These are phyloP conservation scores for Adelosebastes latens DNA, from an alignment of 2,797 vertebrate genomes.

Conservation along the genomic window DNA sequence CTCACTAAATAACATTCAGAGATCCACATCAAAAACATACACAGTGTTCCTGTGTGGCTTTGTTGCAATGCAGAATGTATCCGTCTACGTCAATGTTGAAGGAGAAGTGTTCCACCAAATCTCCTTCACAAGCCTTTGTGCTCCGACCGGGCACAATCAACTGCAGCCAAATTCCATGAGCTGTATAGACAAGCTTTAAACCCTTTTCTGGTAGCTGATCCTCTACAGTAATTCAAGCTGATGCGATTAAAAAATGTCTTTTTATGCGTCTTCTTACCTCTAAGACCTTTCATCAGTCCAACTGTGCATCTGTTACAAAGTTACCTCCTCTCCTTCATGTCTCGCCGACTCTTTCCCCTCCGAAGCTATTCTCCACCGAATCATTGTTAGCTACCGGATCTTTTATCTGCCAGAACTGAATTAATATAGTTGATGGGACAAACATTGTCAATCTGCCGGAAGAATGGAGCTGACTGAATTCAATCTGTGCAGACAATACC, in stretches of 20 bases:
- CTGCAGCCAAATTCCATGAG: slow-evolving; percentile 60
- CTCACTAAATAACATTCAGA: neutral
- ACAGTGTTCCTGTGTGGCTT: slow-evolving; percentile 10
- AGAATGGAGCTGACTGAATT: slow-evolving; percentile 84
- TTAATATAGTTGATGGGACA: slow-evolving; percentile 84
- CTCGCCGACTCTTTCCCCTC: slow-evolving; percentile 33
- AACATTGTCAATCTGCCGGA: slow-evolving; percentile 84
- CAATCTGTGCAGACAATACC: slow-evolving; percentile 83
- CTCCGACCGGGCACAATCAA: slow-evolving; percentile 44
- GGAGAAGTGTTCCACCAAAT: slow-evolving; percentile 40
- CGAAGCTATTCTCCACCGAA: slow-evolving; percentile 69
- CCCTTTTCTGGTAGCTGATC: slow-evolving; percentile 60
- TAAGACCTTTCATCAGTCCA: slow-evolving; percentile 72
- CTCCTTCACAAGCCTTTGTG: slow-evolving; percentile 46
- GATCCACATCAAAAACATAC: slow-evolving; percentile 3
- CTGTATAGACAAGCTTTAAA: slow-evolving; percentile 54
- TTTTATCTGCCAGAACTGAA: slow-evolving; percentile 80
- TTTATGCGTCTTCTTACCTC: slow-evolving; percentile 71
- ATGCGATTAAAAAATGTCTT: slow-evolving; percentile 79
- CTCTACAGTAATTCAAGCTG: slow-evolving; percentile 76
- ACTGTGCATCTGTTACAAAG: slow-evolving; percentile 79
- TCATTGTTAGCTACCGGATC: slow-evolving; percentile 83
- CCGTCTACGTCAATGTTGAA: slow-evolving; percentile 9
- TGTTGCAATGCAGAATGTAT: slow-evolving; percentile 26
- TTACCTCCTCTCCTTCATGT: slow-evolving; percentile 74